Percentiles rank a stretch among this genome's conserved stretches.
Evolutionary conservation across 2,113 vertebrate species (phyloP).

Genomic region (Colius striatus): DNA sequence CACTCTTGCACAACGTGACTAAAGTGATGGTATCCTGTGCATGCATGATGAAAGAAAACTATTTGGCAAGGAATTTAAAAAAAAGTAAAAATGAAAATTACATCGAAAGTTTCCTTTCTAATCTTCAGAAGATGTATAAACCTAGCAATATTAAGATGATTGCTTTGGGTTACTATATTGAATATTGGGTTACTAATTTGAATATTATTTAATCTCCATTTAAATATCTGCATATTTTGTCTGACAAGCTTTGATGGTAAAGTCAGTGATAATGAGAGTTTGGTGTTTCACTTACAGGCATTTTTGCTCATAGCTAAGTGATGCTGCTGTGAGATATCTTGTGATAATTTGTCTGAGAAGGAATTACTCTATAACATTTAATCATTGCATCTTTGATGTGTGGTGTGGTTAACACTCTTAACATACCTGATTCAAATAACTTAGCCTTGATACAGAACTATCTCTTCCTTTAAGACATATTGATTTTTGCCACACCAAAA

Average conservation of each 20-base stretch:
- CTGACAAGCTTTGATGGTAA: conserved; percentile 10
- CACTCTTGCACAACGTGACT: not conserved
- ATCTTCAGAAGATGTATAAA: not conserved
- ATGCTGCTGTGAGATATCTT: conserved; percentile 1
- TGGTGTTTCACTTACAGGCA: conserved; percentile 26
- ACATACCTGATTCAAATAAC: conserved; percentile 56
- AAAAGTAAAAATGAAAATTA: not conserved
- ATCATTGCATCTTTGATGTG: conserved; percentile 72
- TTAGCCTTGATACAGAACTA: conserved; percentile 3
- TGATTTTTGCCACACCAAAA: conserved; percentile 15
- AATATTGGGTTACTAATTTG: conserved; percentile 46
- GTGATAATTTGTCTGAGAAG: conserved; percentile 56
- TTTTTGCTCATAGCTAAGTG: conserved; percentile 40
- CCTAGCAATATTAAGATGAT: conserved; percentile 18
- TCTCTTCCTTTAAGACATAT: conserved; percentile 2
- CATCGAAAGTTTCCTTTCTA: not conserved
- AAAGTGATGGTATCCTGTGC: not conserved
- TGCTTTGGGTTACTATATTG: conserved; percentile 12
- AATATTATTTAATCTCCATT: conserved; percentile 42
- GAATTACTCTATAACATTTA: conserved; percentile 41
- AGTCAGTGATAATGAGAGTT: conserved; percentile 28
- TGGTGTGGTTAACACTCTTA: conserved; percentile 47
- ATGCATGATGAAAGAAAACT: not conserved
- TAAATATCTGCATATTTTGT: conserved; percentile 33
- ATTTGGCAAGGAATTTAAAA: conserved; percentile 41